phyloP scores from a whole-genome alignment of 2,113 vertebrate genomes.

The Centropus unirufus region DNA sequence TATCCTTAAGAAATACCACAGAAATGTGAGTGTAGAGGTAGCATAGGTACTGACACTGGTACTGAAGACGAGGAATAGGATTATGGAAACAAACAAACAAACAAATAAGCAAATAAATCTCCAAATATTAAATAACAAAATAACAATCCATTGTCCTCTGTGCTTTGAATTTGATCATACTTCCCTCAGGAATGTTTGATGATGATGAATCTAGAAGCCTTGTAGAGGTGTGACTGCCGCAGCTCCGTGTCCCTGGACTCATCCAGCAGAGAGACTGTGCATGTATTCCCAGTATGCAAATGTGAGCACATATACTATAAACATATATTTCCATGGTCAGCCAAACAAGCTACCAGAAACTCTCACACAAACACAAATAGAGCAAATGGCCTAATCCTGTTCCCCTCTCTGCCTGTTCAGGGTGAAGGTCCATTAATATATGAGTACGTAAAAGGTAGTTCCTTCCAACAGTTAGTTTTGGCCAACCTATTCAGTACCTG shows the following conservation, averaged over 20 bases:
- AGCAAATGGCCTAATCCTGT: not conserved
- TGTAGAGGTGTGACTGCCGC: not conserved
- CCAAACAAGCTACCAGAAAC: not conserved
- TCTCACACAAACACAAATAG: not conserved
- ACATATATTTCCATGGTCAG: not conserved
- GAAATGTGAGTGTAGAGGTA: not conserved
- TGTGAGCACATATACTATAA: accelerated
- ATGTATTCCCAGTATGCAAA: not conserved
- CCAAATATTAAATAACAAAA: not conserved
- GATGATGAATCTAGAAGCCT: not conserved
- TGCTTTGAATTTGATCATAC: not conserved
- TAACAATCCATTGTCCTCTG: not conserved
- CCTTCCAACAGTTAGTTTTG: not conserved
- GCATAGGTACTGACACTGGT: not conserved
- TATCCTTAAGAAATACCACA: not conserved
- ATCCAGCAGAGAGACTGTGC: not conserved
- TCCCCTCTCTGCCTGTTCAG: not conserved
- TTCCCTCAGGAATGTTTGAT: not conserved
- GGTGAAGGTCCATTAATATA: not conserved
- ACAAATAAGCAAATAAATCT: not conserved
- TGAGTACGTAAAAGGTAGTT: not conserved
- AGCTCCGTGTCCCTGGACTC: accelerated
- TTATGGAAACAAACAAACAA: not conserved
- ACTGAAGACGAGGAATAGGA: not conserved
- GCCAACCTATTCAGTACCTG: not conserved